These are phyloP conservation scores for Cantharis rustica DNA, from an alignment of 2,888 invertebrate genomes.

Conservation along the genomic window DNA sequence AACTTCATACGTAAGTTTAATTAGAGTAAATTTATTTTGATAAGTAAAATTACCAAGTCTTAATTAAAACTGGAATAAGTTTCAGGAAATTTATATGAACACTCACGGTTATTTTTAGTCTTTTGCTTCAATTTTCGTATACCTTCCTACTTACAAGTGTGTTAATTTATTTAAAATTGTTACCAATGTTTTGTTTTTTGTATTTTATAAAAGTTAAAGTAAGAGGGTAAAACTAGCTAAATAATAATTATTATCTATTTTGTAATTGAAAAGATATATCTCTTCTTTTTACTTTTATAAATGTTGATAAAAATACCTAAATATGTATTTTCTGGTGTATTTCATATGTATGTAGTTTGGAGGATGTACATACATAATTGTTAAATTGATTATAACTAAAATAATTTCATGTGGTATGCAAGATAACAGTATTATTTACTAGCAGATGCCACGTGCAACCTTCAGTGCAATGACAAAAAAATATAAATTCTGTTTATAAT, in stretches of 20 bases:
- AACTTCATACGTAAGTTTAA: neutral
- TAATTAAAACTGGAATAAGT: neutral
- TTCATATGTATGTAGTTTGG: too few relatives aligned
- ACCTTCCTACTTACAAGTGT: neutral
- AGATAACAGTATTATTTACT: neutral
- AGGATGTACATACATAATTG: too few relatives aligned
- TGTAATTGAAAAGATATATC: too few relatives aligned
- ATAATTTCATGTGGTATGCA: neutral
- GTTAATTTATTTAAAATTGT: neutral
- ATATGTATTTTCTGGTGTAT: too few relatives aligned
- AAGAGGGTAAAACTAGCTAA: too few relatives aligned
- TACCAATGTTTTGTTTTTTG: too few relatives aligned
- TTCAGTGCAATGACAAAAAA: neutral
- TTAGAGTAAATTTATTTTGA: neutral
- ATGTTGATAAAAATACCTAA: neutral
- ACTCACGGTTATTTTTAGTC: neutral
- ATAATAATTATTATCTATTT: too few relatives aligned
- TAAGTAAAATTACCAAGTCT: neutral
- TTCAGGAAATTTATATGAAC: neutral
- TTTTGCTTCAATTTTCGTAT: neutral
- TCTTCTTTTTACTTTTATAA: too few relatives aligned
- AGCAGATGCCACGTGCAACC: neutral
- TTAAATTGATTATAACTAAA: neutral
- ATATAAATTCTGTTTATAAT: neutral
- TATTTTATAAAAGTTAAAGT: too few relatives aligned